phyloP scores from a whole-genome alignment of 35 echinoderm and acorn worm genomes.

The Ophioderma brevispina region DNA sequence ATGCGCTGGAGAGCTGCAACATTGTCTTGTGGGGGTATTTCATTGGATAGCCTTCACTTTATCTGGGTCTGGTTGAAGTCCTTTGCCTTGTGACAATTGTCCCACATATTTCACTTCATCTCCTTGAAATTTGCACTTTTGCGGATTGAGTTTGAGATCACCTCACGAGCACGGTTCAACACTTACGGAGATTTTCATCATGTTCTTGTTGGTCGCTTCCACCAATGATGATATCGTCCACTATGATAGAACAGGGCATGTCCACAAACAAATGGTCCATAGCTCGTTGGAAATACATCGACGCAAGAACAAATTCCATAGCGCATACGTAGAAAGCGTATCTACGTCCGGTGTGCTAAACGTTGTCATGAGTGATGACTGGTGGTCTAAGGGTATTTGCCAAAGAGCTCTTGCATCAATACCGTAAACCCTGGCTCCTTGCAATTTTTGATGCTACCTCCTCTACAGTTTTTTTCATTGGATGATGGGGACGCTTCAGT shows the following conservation, averaged over 20 bases:
- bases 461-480: slow-evolving; percentile 60
- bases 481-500: slow-evolving; percentile 52
- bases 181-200: slow-evolving; percentile 26
- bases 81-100: slow-evolving; percentile 57
- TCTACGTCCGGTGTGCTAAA: slow-evolving; percentile 10
- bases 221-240: slow-evolving; percentile 22
- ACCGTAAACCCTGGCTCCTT: slow-evolving; percentile 28
- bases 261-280: background rate
- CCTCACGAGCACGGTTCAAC: background rate
- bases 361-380: slow-evolving; percentile 40
- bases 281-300: slow-evolving; percentile 21
- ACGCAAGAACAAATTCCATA: slow-evolving; percentile 4
- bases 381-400: slow-evolving; percentile 36
- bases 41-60: slow-evolving; percentile 50
- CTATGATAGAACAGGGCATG: slow-evolving; percentile 10
- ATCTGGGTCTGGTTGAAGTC: slow-evolving; percentile 21
- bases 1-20: slow-evolving; percentile 39
- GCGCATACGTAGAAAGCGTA: slow-evolving; percentile 30
- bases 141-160: slow-evolving; percentile 54
- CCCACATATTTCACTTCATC: slow-evolving; percentile 52
- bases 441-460: slow-evolving; percentile 27
- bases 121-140: slow-evolving; percentile 54
- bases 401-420: slow-evolving; percentile 49
- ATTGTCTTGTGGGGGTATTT: slow-evolving; percentile 31
- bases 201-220: slow-evolving; percentile 27